Conservation (phyloP, 2,888 invertebrate genomes). For the Tetragonula carbonaria region DNA sequence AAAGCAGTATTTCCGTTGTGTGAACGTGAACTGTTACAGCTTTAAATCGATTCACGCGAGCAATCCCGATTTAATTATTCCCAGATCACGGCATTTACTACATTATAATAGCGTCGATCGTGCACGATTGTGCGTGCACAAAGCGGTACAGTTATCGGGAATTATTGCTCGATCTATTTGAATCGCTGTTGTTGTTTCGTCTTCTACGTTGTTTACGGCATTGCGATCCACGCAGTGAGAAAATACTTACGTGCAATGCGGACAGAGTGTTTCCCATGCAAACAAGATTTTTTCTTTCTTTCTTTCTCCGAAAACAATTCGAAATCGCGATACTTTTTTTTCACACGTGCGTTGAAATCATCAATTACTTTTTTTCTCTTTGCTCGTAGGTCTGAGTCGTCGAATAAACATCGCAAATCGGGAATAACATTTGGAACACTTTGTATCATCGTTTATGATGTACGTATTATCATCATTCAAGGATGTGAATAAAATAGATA, state of each 20-base stretch:
- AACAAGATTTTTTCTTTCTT: neutral
- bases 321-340: neutral
- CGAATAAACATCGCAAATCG: too few relatives aligned
- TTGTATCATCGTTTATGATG: too few relatives aligned
- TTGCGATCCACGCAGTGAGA: neutral
- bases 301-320: neutral
- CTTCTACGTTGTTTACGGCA: constrained; percentile 18
- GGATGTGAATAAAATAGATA: too few relatives aligned
- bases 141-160: constrained; percentile 40
- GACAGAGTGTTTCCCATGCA: neutral
- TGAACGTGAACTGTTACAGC: constrained; percentile 17
- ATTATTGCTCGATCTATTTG: constrained; percentile 32
- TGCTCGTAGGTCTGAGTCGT: too few relatives aligned
- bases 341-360: too few relatives aligned
- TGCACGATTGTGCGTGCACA: constrained; percentile 25
- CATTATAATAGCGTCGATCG: constrained; percentile 31
- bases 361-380: too few relatives aligned
- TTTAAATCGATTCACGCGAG: constrained; percentile 38
- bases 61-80: constrained; percentile 30
- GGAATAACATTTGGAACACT: too few relatives aligned
- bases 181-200: neutral
- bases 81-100: constrained; percentile 42
- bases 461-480: too few relatives aligned
- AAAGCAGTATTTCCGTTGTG: neutral
- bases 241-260: neutral